phyloP scores from a whole-genome alignment of 1,140 invertebrate genomes.

The Drosophila nigromelanica region DNA sequence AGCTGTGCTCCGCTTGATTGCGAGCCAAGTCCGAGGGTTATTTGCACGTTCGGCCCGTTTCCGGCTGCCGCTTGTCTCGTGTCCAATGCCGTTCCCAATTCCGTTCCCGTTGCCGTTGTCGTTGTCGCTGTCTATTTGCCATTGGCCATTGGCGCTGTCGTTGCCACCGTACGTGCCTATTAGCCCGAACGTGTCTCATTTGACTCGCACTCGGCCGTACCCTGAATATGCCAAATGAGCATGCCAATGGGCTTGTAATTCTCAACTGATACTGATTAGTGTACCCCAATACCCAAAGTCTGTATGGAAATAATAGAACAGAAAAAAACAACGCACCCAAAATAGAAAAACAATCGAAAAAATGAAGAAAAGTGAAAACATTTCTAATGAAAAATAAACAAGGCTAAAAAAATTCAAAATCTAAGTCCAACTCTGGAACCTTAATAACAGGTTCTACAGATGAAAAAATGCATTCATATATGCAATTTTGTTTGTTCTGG shows the following conservation, averaged over 20 bases:
- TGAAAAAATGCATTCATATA: too few species aligned
- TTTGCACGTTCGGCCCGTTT: constrained; percentile 43
- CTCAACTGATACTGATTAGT: constrained; percentile 38
- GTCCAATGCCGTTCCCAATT: background rate
- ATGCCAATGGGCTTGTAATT: constrained; percentile 42
- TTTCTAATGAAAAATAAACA: too few species aligned
- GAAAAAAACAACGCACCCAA: too few species aligned
- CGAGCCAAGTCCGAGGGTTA: constrained; percentile 22
- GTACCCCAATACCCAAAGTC: background rate
- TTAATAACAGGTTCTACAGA: too few species aligned
- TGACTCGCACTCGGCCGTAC: constrained; percentile 18
- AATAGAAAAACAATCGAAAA: too few species aligned
- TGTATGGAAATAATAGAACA: background rate
- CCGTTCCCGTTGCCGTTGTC: background rate
- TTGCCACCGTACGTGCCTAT: constrained; percentile 65
- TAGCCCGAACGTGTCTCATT: constrained; percentile 72
- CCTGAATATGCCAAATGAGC: constrained; percentile 23
- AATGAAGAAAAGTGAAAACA: too few species aligned
- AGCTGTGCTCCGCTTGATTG: constrained; percentile 15
- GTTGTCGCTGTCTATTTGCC: constrained; percentile 31
- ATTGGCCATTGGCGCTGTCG: constrained; percentile 45
- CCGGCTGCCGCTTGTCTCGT: constrained; percentile 7
- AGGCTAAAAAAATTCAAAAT: too few species aligned
- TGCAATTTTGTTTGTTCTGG: too few species aligned
- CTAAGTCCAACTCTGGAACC: too few species aligned